Evolutionary conservation across 2,888 invertebrate genomes (phyloP), one percentile per base, ranked within the genome.

Genomic region (Acrocera orbiculus): DNA sequence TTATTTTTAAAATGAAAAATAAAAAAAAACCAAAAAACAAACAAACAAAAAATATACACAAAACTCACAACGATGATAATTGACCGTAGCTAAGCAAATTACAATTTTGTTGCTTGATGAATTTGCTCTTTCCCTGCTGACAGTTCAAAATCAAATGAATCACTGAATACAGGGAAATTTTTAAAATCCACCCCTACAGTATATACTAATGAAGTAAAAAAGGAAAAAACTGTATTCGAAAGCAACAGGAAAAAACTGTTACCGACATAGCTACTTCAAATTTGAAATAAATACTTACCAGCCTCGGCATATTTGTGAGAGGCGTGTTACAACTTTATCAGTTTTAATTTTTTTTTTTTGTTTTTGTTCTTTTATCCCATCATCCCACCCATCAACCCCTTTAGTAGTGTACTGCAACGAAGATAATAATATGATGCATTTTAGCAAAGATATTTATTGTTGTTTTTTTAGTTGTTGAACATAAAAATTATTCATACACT

Each of bases 61-160:
- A n/a, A n/a, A n/a, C n/a, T n/a, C n/a, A n/a, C n/a, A n/a, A n/a
- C n/a, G n/a, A n/a, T n/a, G n/a, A n/a, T n/a, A n/a, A n/a, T n/a
- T n/a, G n/a, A n/a, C n/a, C n/a, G n/a, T n/a, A n/a, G n/a, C n/a
- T n/a, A n/a, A n/a, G n/a, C n/a, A n/a, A n/a, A n/a, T n/a, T n/a
- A n/a, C n/a, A n/a, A n/a, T n/a, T n/a, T n/a, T n/a, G n/a, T n/a
- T n/a, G n/a, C n/a, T n/a, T 44, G 22, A 30, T 22, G 33, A 39
- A 43, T 38, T 39, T 40, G 46, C 43, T 52, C 58, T 47, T 49
- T 45, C 49, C 47, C 43, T 48, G 48, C 46, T 58, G 55, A 55
- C 54, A 57, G 59, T 54, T 57, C 48, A 53, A 50, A 59, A 56
- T 59, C 56, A 58, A 58, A 58, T 59, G 58, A 57, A 53, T 51